These are phyloP conservation scores for Hemiprocne comata DNA, from an alignment of 2,113 vertebrate genomes.

Conservation along the genomic window DNA sequence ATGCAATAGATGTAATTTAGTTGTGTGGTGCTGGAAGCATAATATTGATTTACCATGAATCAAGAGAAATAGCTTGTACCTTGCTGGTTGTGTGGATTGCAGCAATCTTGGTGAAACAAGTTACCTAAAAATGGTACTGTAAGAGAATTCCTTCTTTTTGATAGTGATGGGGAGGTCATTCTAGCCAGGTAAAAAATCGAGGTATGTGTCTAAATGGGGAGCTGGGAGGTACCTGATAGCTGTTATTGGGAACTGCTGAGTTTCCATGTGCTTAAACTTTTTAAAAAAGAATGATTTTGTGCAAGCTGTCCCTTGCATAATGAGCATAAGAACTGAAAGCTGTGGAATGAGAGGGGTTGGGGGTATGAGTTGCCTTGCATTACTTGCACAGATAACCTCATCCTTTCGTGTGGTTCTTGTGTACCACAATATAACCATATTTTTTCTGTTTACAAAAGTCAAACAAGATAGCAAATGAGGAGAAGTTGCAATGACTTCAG, in stretches of 20 bases:
- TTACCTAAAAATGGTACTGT: slow-evolving; percentile 13
- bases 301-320: neutral
- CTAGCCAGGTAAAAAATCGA: neutral
- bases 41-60: slow-evolving; percentile 70
- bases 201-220: neutral
- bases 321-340: neutral
- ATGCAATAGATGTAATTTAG: slow-evolving; percentile 48
- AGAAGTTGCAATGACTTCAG: neutral
- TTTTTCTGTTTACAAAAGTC: neutral
- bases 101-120: neutral
- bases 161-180: fast-evolving
- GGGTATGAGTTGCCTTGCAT: neutral
- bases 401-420: neutral
- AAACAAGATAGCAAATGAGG: neutral
- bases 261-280: neutral
- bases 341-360: neutral
- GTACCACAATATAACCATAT: neutral
- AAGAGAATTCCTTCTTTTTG: neutral
- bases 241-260: neutral
- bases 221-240: neutral
- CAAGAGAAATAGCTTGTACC: slow-evolving; percentile 51
- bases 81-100: neutral
- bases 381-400: neutral
- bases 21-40: slow-evolving; percentile 50
- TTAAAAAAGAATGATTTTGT: neutral